These are phyloP conservation scores for Euura lappo DNA, from an alignment of 1,140 invertebrate genomes.

Conservation along the genomic window DNA sequence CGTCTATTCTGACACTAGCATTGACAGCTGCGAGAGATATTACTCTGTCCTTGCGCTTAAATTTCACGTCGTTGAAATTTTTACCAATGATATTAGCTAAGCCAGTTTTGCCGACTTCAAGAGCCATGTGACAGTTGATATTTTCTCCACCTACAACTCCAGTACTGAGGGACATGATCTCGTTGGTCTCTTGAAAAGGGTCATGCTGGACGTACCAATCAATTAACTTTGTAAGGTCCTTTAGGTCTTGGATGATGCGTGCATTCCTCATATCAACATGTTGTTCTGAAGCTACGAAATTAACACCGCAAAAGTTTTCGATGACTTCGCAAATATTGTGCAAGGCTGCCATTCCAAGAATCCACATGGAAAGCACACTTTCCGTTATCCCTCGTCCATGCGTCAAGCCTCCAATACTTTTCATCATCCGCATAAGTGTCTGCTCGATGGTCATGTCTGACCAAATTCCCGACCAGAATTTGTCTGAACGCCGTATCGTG, in stretches of 20 bases:
- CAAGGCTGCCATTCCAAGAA: constrained; percentile 1
- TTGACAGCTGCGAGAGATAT: constrained; percentile 35
- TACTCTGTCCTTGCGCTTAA: constrained; percentile 31
- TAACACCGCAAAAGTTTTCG: constrained; percentile 15
- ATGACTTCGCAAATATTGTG: constrained; percentile 15
- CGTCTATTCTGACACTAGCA: constrained; percentile 18
- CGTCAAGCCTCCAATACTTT: no score
- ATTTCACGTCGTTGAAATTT: constrained; percentile 30
- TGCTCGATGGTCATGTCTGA: no score
- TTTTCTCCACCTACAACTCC: constrained; percentile 31
- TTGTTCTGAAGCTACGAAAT: constrained; percentile 10
- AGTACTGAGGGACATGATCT: constrained; percentile 38
- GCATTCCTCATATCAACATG: constrained; percentile 12
- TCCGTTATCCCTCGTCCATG: constrained; percentile 45
- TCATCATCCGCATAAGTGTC: no score
- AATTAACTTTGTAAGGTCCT: not conserved
- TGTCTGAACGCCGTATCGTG: constrained; percentile 46
- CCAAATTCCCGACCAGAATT: constrained; percentile 53
- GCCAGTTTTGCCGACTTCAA: constrained; percentile 36
- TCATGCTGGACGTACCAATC: not conserved
- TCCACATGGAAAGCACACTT: constrained; percentile 26
- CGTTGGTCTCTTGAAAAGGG: not conserved
- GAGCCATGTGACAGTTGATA: constrained; percentile 38
- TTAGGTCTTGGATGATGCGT: not conserved
- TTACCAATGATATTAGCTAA: constrained; percentile 16